Conservation (phyloP, 2,113 vertebrate species). For the Anoura caudifer region DNA sequence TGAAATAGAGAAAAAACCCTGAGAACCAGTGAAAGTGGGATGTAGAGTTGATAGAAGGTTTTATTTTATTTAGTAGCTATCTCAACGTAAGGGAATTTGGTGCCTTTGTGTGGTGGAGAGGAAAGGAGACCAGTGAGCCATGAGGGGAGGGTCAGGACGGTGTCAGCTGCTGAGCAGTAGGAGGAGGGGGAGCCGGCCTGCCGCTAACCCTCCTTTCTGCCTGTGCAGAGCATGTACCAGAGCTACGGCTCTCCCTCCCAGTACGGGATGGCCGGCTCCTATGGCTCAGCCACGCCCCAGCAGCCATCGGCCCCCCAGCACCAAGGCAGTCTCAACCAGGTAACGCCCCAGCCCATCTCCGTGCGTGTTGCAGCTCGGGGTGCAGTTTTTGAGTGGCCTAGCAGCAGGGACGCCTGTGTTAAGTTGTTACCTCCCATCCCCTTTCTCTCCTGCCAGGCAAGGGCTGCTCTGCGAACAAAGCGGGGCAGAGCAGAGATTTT, state of each 20-base stretch:
- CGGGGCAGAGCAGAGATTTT: neutral
- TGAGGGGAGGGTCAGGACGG: neutral
- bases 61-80: neutral
- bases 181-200: neutral
- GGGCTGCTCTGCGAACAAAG: too few relatives aligned
- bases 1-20: neutral
- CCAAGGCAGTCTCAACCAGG: conserved; percentile 77
- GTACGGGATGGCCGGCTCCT: conserved; percentile 84
- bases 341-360: neutral
- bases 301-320: conserved; percentile 73
- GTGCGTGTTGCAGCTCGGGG: rapidly evolving
- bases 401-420: rapidly evolving
- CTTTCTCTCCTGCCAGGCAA: neutral
- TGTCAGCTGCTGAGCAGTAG: rapidly evolving
- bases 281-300: conserved; percentile 64
- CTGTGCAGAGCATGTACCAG: conserved; percentile 85
- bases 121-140: rapidly evolving
- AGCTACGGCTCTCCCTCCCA: conserved; percentile 81
- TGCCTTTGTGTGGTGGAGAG: rapidly evolving
- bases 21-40: neutral
- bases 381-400: neutral
- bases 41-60: neutral
- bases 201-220: neutral
- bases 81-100: rapidly evolving
- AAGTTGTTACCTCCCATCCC: neutral